Base-by-base conservation (phyloP, 37 sponge, comb jelly and placozoan species). In the Ephydatia muelleri region DNA sequence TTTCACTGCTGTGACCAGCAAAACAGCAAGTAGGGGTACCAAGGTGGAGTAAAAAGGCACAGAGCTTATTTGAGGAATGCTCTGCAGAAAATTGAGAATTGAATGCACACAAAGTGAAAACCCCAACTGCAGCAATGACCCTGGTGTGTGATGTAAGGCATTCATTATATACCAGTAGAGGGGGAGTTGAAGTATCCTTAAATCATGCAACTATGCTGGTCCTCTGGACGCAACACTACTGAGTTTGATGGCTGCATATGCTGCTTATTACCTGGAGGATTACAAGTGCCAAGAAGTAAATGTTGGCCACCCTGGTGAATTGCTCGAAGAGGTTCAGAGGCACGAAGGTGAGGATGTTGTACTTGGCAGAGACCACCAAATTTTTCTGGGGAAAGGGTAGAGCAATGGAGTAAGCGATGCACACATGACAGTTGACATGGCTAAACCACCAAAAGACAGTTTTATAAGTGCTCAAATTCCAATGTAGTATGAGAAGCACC, bases 301-400 rank as follows among this genome's bases (percentile, higher is more conserved):
- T 38, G 87, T 98, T 98, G 57, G 99, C 99, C 68, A 98, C 89
- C 34, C 99, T 70, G 57, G 83, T 81, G 65, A 98, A 98, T 85
- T 98, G 99, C 83, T 98, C 99, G 57, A 94, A 85, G 70, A 98
- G 86, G 84, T 98, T 98, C 25, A 80, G 81, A 27, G 97, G 95
- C 0, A 98, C 72, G 82, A 98, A 98, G 25, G 97, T 96, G 74
- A 94, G 87, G n/a, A 94, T 49, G 80, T 89, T 94, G 88, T 98
- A 98, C 79, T 93, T 94, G 29, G 97, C 82, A 4, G 99, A 93
- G 65, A 48, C 78, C 31, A 98, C 91, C 4, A 39, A 22, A 79
- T 98, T 98, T 34, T 84, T 82, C 97, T 97, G 80, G 3, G 66
- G 49, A 23, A 36, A 68, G 38, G 65, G n/a, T 16, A 68, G n/a